Evolutionary conservation across 1,140 invertebrate species (phyloP), one percentile per base, ranked within the genome.

Genomic region (Drosophila nikananu): DNA sequence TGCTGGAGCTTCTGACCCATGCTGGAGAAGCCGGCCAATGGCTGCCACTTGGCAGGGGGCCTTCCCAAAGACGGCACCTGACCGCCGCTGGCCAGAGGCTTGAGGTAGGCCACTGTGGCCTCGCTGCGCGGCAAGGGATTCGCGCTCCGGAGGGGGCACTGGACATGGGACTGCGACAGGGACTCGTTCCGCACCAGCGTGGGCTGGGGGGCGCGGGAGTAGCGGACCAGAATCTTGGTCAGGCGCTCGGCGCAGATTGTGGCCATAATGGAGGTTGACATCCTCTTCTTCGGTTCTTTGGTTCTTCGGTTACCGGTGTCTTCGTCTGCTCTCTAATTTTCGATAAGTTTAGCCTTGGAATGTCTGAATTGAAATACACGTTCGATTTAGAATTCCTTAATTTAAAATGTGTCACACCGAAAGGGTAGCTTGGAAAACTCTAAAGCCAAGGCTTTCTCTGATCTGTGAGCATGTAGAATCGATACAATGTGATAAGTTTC

Each of bases 171-270:
- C 46, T 8, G 21, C 6, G 46, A 46, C 3, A 42, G 30, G 6
- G 65, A 48, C 30, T 64, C 60, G 12, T 30, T 67, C 5, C 44
- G 27, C 6, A 49, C 13, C 5, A 37, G 42, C 5, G 54, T 19
- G 2, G 60, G 17, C 17, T 81, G 73, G 0, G 64, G 73, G 0
- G 49, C 42, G 8, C 63, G 72, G 12, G 78, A 63, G 27, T 89
- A 81, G 12, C 68, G 66, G 2, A 73, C 79, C 2, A 90, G 30
- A 4, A 86, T 74, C 54, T 90, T 89, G 65, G 84, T 81, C 9
- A 89, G 48, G 17, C 84, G 86, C 30, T 81, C 84, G 1, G 81
- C 84, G 60, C 84, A 89, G 12, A 89, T 89, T 2, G 84, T 90
- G 17, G 84, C 84, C 60, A 89, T 49, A 49, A 89, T 72, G 10